Evolutionary conservation across 2,888 invertebrate genomes (phyloP).

Genomic region (Patella depressa): DNA sequence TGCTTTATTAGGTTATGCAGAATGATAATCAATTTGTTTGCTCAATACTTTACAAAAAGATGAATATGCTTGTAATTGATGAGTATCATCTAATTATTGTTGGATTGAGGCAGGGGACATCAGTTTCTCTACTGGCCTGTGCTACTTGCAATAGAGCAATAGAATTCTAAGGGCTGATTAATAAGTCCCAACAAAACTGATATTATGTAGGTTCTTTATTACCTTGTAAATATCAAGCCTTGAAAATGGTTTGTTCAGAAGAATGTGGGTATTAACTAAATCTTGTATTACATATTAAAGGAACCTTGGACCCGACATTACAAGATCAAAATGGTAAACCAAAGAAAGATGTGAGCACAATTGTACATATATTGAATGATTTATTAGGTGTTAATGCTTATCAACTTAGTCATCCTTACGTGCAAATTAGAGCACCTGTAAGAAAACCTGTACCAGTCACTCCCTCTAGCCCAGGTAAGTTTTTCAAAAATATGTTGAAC

Average conservation of each 20-base stretch:
- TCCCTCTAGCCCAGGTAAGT: no score
- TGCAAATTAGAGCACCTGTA: not conserved
- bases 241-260: not conserved
- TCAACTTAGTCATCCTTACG: not conserved
- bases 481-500: no score
- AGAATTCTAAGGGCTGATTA: no score
- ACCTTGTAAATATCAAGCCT: not conserved
- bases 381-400: slow-evolving; percentile 81
- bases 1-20: no score
- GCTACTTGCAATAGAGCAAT: no score
- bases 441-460: not conserved
- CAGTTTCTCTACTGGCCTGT: no score
- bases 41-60: no score
- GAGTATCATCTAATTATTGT: no score
- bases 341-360: slow-evolving; percentile 93
- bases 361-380: slow-evolving; percentile 95
- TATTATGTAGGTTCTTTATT: not conserved
- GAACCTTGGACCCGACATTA: slow-evolving; percentile 91
- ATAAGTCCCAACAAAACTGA: not conserved
- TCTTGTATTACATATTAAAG: slow-evolving; percentile 68
- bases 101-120: no score
- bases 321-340: slow-evolving; percentile 93
- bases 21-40: no score
- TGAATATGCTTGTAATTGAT: no score
- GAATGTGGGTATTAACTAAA: not conserved